Conservation (phyloP, 2,113 vertebrate species). For the Andinoacara biseriatus region DNA sequence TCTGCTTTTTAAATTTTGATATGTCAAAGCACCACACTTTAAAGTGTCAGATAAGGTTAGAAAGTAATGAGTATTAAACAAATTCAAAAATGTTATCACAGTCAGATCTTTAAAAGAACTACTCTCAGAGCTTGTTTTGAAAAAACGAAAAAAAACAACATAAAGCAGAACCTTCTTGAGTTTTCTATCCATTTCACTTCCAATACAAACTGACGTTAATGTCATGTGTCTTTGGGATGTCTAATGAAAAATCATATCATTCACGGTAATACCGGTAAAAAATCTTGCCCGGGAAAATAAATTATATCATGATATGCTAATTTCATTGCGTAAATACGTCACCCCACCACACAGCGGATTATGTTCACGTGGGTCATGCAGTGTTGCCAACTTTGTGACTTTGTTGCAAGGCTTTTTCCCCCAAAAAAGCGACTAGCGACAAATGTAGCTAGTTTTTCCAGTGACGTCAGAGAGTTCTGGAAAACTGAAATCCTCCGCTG, state of each 20-base stretch:
- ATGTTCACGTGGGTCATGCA: too few species aligned
- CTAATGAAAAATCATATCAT: conserved; percentile 21
- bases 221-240: conserved; percentile 14
- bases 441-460: too few species aligned
- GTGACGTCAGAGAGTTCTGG: too few species aligned
- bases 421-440: too few species aligned
- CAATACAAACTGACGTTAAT: background rate
- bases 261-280: too few species aligned
- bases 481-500: too few species aligned
- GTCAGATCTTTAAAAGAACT: background rate
- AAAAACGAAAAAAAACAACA: background rate
- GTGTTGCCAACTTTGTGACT: too few species aligned
- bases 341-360: too few species aligned
- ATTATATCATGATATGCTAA: too few species aligned
- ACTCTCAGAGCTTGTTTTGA: background rate
- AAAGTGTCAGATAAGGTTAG: background rate
- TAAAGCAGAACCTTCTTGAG: background rate
- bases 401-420: too few species aligned
- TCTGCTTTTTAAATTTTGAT: background rate
- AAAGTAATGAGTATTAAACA: background rate
- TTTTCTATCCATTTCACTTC: background rate
- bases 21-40: background rate
- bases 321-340: too few species aligned
- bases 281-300: too few species aligned
- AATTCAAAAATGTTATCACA: background rate